phyloP scores from a whole-genome alignment of 37 sponge, comb jelly and placozoan species.

The Aplysina aerophoba region DNA sequence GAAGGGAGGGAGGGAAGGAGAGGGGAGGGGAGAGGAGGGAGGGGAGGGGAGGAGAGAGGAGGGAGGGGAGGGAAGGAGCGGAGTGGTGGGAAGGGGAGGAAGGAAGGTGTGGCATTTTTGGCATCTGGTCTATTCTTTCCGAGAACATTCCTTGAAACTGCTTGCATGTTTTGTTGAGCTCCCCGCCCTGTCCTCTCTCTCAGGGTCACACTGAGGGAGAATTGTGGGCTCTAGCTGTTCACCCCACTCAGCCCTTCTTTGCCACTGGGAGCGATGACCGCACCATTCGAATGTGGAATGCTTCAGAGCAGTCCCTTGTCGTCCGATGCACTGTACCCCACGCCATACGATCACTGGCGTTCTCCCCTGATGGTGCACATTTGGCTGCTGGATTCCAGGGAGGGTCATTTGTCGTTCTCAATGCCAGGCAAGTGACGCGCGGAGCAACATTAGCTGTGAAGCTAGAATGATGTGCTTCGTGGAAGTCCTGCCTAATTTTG shows the following conservation, averaged over 20 bases:
- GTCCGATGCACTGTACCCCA: conserved; percentile 49
- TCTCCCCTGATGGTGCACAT: conserved; percentile 83
- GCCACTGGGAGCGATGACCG: conserved; percentile 93
- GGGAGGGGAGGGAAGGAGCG: neutral
- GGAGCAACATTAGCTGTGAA: too few relatives aligned
- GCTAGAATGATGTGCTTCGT: too few relatives aligned
- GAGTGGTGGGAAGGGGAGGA: neutral
- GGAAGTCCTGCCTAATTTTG: too few relatives aligned
- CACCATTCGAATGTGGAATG: conserved; percentile 79
- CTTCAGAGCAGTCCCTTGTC: conserved; percentile 35
- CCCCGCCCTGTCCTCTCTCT: too few relatives aligned
- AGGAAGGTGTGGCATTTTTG: neutral
- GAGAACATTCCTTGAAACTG: neutral
- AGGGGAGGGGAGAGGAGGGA: neutral
- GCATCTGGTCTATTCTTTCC: too few relatives aligned
- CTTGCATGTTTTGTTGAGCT: too few relatives aligned
- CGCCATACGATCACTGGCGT: conserved; percentile 84
- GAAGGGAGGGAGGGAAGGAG: too few relatives aligned
- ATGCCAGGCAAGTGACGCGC: conserved; percentile 66
- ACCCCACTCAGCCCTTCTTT: conserved; percentile 71
- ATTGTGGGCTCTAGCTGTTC: conserved; percentile 93
- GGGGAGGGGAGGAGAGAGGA: neutral
- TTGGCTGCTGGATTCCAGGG: conserved; percentile 88
- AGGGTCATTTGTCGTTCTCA: conserved; percentile 81
- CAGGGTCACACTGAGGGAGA: conserved; percentile 96